Conservation (phyloP, 1,140 invertebrate species). For the Melanaphis sacchari region DNA sequence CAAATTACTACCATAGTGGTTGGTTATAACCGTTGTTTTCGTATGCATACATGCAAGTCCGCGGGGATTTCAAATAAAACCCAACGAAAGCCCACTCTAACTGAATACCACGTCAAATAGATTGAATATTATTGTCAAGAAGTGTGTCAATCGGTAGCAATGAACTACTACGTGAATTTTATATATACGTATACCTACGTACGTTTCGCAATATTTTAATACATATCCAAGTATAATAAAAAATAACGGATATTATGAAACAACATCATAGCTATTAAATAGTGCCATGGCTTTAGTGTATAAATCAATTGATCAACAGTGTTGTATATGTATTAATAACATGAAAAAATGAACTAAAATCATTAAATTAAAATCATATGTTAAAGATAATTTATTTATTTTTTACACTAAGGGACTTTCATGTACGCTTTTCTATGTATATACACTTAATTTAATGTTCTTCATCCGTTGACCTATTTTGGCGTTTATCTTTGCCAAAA, state of each 20-base stretch:
- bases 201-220: too few relatives aligned
- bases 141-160: neutral
- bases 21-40: neutral
- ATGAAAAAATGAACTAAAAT: too few relatives aligned
- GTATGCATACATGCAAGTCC: neutral
- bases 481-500: constrained; percentile 54
- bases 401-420: neutral
- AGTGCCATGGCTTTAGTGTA: too few relatives aligned
- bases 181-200: neutral
- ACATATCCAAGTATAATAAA: too few relatives aligned
- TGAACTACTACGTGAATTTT: neutral
- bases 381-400: neutral
- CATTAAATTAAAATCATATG: constrained; percentile 17
- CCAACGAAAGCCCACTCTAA: neutral
- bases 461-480: constrained; percentile 41
- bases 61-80: neutral
- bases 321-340: neutral
- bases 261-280: neutral
- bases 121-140: neutral
- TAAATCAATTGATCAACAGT: neutral
- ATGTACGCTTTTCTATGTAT: neutral
- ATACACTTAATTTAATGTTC: neutral
- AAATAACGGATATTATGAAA: neutral
- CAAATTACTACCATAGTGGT: neutral
- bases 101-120: neutral